Conservation (phyloP, 2,113 vertebrate species). For the Pandion haliaetus region DNA sequence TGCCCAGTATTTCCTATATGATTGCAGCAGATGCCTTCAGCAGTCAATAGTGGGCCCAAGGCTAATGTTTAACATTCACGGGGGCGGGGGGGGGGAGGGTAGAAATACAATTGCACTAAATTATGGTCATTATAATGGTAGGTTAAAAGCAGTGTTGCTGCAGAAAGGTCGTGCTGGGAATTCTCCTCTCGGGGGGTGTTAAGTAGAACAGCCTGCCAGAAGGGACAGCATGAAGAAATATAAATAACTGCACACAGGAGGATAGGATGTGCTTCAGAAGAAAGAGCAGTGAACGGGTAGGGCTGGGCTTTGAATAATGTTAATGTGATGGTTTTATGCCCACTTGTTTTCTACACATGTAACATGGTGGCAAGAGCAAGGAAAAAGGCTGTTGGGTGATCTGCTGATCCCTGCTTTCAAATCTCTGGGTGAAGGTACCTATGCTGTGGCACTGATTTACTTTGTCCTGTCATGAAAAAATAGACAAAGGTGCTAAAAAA, state of each 20-base stretch:
- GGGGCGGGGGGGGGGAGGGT: too few relatives aligned
- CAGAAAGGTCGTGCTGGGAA: constrained; percentile 29
- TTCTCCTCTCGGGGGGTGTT: not conserved
- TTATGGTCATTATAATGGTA: constrained; percentile 24
- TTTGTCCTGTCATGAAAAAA: not conserved
- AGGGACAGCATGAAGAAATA: constrained; percentile 11
- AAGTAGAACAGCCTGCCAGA: not conserved
- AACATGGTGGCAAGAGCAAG: not conserved
- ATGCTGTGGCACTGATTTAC: not conserved
- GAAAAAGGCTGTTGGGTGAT: not conserved
- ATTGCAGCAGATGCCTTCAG: constrained; percentile 15
- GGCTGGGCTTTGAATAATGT: not conserved
- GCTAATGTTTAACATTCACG: constrained; percentile 2
- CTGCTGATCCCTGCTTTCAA: not conserved
- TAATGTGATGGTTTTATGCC: not conserved
- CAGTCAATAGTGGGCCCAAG: not conserved
- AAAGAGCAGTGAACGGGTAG: not conserved
- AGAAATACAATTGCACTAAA: constrained; percentile 23
- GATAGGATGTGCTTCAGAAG: not conserved
- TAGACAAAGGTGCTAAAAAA: not conserved
- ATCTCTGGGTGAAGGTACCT: not conserved
- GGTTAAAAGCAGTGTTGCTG: constrained; percentile 38
- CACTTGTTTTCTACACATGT: not conserved
- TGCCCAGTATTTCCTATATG: not conserved
- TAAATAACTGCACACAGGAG: constrained; percentile 20